Base-by-base conservation (phyloP, 2,888 invertebrate species). In the Eumacrocentrus americanus region DNA sequence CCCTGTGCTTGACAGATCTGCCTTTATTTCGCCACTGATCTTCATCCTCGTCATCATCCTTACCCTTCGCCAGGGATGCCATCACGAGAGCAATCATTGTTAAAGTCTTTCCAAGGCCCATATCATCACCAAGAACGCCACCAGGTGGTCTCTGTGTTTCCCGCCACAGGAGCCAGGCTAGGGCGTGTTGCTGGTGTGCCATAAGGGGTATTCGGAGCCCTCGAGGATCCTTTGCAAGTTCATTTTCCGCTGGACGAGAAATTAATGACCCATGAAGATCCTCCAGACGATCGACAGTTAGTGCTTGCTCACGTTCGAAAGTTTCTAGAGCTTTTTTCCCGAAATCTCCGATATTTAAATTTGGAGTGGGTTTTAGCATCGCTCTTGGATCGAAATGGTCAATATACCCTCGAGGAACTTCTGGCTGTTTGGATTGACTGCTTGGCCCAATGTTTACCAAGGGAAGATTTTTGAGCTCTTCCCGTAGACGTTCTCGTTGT, bases 151-250 rank as follows among this genome's bases (percentile, higher is more conserved):
- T 89, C 78, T 94, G 92, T n/a, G 83, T 83, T 82, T 98, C 98
- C 16, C 97, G 82, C 95, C 95, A 97, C 16, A 84, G 73, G 72
- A 98, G 83, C 96, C 97, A 98, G 9, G 90, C 87, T 0, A 98
- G 81, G 0, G 94, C 97, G 72, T 91, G 89, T 65, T 87, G 84
- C 80, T 97, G 97, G 81, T 97, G 95, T 7, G 85, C 82, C 91
- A 95, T 91, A 2, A 97, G 82, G 6, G 81, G 64, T 0, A 91
- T 84, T 16, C 11, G 3, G 6, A 58, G 77, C 0, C 87, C 88
- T 23, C 75, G 73, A 0, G 92, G 92, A 67, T 87, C 85, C 6
- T 83, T 78, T 0, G 86, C 88, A 22, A 82, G 75, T 7, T 84
- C 81, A 59, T 85, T 75, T 67, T 89, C 89, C 0, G 67, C 54